A percentile compares a stretch with the other conserved stretches of the same genome.
These are phyloP conservation scores for Crocuta crocuta DNA, from an alignment of 2,113 vertebrate species.

Conservation along the genomic window DNA sequence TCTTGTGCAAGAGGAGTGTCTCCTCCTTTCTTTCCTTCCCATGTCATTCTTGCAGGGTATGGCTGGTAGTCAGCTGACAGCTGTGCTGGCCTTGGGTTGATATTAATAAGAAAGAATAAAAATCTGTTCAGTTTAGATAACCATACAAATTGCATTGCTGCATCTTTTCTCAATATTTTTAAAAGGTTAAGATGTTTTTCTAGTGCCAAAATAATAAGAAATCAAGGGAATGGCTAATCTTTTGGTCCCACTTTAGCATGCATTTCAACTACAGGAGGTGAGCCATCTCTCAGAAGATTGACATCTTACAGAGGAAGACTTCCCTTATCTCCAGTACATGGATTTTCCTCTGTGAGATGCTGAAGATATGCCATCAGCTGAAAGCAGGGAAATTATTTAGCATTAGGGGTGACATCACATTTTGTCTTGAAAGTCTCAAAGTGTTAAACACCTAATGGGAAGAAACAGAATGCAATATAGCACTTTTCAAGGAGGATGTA, in stretches of 20 bases:
- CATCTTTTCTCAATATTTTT: constrained; percentile 44
- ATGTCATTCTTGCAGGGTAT: constrained; percentile 10
- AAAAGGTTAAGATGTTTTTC: constrained; percentile 61
- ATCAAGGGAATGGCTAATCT: constrained; percentile 57
- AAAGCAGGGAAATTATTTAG: background rate
- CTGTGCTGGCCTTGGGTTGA: background rate
- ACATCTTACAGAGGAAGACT: background rate
- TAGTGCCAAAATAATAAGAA: constrained; percentile 55
- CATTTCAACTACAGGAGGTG: constrained; percentile 23
- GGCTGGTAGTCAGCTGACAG: constrained; percentile 27
- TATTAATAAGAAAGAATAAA: constrained; percentile 62
- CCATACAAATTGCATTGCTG: constrained; percentile 52
- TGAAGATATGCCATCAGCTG: background rate
- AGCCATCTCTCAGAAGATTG: constrained; percentile 57
- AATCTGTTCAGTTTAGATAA: constrained; percentile 70
- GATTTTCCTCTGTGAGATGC: constrained; percentile 16
- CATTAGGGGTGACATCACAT: background rate
- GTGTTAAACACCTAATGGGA: background rate
- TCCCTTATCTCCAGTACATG: background rate
- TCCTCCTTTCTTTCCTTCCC: constrained; percentile 17
- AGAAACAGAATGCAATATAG: background rate
- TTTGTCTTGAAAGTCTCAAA: constrained; percentile 36
- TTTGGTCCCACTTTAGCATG: background rate
- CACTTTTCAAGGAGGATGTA: background rate
- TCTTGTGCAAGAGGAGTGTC: background rate